Conservation (phyloP, 2,888 invertebrate genomes). For the Daptonema setosum region DNA sequence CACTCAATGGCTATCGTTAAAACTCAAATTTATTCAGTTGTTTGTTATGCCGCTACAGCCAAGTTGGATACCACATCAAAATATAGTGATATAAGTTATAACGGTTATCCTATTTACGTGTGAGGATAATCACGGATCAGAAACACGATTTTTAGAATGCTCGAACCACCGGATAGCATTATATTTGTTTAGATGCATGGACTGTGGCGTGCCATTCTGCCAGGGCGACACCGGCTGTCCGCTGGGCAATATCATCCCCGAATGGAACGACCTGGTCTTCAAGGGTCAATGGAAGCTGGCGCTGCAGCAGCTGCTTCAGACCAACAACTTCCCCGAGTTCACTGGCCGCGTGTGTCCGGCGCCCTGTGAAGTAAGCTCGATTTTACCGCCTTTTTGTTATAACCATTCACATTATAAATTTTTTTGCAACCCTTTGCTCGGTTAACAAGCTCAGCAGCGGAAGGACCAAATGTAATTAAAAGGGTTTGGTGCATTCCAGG, state of each 20-base stretch:
- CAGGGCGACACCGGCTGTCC: conserved; percentile 85
- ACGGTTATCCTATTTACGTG: no score
- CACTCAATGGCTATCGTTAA: background rate
- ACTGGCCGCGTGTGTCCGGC: conserved; percentile 56
- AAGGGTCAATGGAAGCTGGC: conserved; percentile 82
- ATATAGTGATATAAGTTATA: no score
- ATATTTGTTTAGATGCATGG: conserved; percentile 60
- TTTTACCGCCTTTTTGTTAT: background rate
- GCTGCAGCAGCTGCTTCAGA: conserved; percentile 69
- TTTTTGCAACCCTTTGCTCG: no score
- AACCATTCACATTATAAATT: no score
- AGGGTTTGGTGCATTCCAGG: conserved; percentile 34
- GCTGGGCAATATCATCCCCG: conserved; percentile 89
- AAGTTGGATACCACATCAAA: no score
- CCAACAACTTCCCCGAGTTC: conserved; percentile 74
- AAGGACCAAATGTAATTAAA: no score
- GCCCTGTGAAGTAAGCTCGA: conserved; percentile 57
- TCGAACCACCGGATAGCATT: no score
- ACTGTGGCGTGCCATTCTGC: conserved; percentile 96
- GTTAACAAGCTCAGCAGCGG: no score
- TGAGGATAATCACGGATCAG: no score
- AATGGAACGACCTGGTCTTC: conserved; percentile 94
- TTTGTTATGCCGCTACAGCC: background rate
- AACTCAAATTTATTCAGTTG: background rate
- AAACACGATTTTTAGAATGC: no score